Percentiles rank a stretch among this genome's conserved stretches.
phyloP scores from a whole-genome alignment of 35 echinoderm and acorn worm species.

The Eucidaris tribuloides region DNA sequence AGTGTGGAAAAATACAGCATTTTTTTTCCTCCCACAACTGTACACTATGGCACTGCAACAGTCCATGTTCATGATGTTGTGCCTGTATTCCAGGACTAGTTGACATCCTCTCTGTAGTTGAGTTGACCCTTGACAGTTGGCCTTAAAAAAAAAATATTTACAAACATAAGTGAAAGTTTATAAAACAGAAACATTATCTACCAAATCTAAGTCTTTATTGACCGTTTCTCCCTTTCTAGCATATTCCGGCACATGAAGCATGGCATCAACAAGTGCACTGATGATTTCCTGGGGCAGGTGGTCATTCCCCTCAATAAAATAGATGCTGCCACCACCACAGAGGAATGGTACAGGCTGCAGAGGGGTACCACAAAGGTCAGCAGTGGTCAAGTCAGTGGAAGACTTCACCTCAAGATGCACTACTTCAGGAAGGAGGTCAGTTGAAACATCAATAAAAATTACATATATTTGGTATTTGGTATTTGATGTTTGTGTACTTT shows the following conservation, averaged over 20 bases:
- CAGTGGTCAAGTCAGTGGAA: conserved; percentile 47
- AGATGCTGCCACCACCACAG: conserved; percentile 46
- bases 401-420: conserved; percentile 69
- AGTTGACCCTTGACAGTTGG: too few relatives aligned
- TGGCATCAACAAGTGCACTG: conserved; percentile 79
- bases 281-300: conserved; percentile 87
- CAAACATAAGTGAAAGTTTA: too few relatives aligned
- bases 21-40: too few relatives aligned
- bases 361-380: conserved; percentile 21
- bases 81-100: too few relatives aligned
- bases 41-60: too few relatives aligned
- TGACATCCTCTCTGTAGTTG: too few relatives aligned
- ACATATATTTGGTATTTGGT: too few relatives aligned
- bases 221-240: neutral
- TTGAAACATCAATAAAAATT: neutral
- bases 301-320: conserved; percentile 68
- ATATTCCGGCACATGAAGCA: conserved; percentile 92
- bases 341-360: conserved; percentile 80
- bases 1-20: too few relatives aligned
- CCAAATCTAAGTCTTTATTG: neutral
- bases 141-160: too few relatives aligned
- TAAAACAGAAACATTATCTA: neutral
- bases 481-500: too few relatives aligned
- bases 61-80: too few relatives aligned
- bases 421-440: conserved; percentile 79